Base-by-base conservation (phyloP, 2,797 vertebrate species). In the Xenentodon cancila region DNA sequence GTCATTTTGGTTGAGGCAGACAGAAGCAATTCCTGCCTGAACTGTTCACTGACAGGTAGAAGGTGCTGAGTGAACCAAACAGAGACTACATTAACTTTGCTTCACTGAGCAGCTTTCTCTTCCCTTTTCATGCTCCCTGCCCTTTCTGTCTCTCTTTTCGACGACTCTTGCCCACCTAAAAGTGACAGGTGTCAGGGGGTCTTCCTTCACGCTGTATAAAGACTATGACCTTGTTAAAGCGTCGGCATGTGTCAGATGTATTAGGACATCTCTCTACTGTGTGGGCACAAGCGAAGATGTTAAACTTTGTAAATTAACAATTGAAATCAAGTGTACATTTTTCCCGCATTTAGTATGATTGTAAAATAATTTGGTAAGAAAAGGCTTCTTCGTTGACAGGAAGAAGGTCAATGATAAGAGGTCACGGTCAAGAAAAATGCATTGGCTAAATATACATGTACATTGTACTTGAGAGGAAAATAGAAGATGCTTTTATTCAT, bases 21-120 rank as follows among this genome's bases (percentile, higher is more conserved):
- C 64, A 25, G 57, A 65, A 79, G 73, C 67, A 66, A 64, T 60
- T 71, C 62, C 65, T 75, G 71, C 75, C 69, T 61, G 71, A 85
- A 67, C 68, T 27, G 58, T 58, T 82, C 64, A 20, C 71, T 89
- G 89, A 88, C 88, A 89, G 84, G 77, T 79, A 75, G 86, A 85
- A 87, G 84, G 73, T 82, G 81, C 79, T 61, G 71, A 71, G 77
- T 50, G 73, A 77, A 76, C 64, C 71, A 70, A 81, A 78, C 80
- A 70, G 67, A 32, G 86, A 85, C 81, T 87, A 70, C 77, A 87
- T 91, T 82, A 84, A 86, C 72, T 77, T 43, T 59, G 84, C 88
- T 84, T 71, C 73, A 58, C 72, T 83, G 88, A 82, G 56, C 71
- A n/a, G 56, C 68, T 59, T 75, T 75, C 71, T 60, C 68, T 61